A percentile compares a stretch with the other conserved stretches of the same genome.
phyloP scores from a whole-genome alignment of 2,113 vertebrate species.

The Pseudonaja textilis region DNA sequence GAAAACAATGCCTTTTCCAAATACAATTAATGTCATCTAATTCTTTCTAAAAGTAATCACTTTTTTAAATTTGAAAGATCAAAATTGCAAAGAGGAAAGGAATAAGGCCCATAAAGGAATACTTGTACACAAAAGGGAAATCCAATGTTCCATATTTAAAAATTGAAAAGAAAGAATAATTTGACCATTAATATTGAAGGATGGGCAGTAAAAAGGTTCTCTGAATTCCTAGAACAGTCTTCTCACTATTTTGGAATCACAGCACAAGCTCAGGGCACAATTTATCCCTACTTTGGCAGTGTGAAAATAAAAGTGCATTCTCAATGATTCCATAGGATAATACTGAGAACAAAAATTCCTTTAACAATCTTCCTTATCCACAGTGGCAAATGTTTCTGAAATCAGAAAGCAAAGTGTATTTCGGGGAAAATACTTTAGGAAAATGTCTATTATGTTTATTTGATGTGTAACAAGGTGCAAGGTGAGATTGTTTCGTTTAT shows the following conservation, averaged over 20 bases:
- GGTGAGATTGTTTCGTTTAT: conserved; percentile 17
- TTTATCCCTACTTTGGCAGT: background rate
- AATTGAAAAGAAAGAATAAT: background rate
- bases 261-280: background rate
- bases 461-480: conserved; percentile 41
- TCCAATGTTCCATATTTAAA: background rate
- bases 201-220: background rate
- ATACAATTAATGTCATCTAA: background rate
- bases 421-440: background rate
- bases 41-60: background rate
- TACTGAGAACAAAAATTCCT: conserved; percentile 1
- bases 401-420: conserved; percentile 19
- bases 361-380: conserved; percentile 15
- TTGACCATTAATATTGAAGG: background rate
- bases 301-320: background rate
- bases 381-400: conserved; percentile 13
- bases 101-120: background rate
- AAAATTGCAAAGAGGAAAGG: background rate
- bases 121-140: background rate
- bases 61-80: background rate
- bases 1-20: background rate
- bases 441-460: background rate
- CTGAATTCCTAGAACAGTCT: background rate
- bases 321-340: conserved; percentile 1
- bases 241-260: background rate